Conservation (phyloP, 2,888 invertebrate species). For the Anthrax anthrax region DNA sequence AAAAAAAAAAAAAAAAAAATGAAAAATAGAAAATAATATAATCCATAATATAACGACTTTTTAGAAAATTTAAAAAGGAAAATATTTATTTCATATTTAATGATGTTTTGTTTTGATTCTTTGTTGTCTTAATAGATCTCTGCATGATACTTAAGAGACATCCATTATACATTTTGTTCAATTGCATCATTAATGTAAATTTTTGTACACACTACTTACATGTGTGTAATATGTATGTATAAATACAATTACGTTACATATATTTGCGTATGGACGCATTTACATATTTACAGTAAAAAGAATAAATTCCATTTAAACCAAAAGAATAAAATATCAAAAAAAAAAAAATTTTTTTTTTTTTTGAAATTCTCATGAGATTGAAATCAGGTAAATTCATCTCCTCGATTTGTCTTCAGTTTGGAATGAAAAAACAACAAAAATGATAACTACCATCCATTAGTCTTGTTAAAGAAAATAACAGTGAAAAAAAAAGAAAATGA, state of each 20-base stretch:
- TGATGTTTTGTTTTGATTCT: background rate
- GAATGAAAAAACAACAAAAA: background rate
- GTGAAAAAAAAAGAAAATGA: background rate
- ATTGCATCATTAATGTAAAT: conserved; percentile 1
- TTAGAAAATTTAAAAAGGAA: too few relatives aligned
- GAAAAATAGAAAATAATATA: too few relatives aligned
- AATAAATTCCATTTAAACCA: too few relatives aligned
- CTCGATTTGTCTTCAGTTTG: background rate
- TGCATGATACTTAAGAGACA: background rate
- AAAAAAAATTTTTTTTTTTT: too few relatives aligned
- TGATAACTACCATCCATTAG: background rate
- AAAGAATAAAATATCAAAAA: too few relatives aligned
- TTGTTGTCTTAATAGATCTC: background rate
- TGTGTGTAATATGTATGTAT: too few relatives aligned
- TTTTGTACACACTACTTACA: background rate
- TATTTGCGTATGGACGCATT: too few relatives aligned
- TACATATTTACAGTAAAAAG: too few relatives aligned
- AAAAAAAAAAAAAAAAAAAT: too few relatives aligned
- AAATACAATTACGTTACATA: too few relatives aligned
- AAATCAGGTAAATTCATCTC: conserved; percentile 2
- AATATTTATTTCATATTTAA: background rate
- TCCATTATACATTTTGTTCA: background rate
- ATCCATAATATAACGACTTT: too few relatives aligned
- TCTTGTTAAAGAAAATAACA: too few relatives aligned
- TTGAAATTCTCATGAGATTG: background rate